These are phyloP conservation scores for Echinarachnius parma DNA, from an alignment of 53 echinoderm and acorn worm genomes.

Conservation along the genomic window DNA sequence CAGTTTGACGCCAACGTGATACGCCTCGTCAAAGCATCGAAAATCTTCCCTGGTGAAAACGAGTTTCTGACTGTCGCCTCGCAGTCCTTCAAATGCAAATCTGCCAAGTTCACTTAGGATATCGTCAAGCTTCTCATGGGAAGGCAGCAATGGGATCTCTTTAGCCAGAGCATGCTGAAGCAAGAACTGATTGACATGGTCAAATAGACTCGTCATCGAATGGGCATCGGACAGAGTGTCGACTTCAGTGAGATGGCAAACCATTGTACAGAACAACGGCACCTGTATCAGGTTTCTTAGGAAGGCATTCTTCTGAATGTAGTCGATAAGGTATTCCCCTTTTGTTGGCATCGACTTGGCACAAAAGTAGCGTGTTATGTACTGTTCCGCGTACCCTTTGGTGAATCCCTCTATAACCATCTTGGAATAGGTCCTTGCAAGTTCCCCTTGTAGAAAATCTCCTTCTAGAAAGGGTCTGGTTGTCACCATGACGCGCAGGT, in stretches of 20 bases:
- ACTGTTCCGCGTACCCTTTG: neutral
- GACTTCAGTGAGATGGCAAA: conserved; percentile 22
- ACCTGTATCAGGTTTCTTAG: conserved; percentile 14
- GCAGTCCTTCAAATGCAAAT: conserved; percentile 20
- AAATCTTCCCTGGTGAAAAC: conserved; percentile 19
- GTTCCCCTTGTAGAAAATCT: conserved; percentile 28
- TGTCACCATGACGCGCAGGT: conserved; percentile 28
- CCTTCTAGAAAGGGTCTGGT: conserved; percentile 18
- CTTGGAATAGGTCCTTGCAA: conserved; percentile 22
- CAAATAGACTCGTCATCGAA: conserved; percentile 16
- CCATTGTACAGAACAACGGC: conserved; percentile 32
- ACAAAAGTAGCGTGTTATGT: conserved; percentile 33
- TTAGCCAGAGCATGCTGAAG: conserved; percentile 28
- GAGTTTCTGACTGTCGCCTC: neutral
- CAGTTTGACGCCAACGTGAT: conserved; percentile 5
- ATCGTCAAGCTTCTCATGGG: neutral
- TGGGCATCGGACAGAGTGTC: conserved; percentile 4
- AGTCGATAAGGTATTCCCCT: neutral
- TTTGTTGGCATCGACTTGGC: neutral
- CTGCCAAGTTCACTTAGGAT: conserved; percentile 10
- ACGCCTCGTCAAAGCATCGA: neutral
- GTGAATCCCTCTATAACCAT: conserved; percentile 35
- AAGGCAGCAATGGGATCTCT: neutral
- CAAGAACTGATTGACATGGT: conserved; percentile 17
- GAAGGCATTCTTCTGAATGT: neutral